Percentiles rank a stretch among this genome's conserved stretches.
phyloP scores from a whole-genome alignment of 2,797 vertebrate species.

The Lutjanus argentimaculatus region DNA sequence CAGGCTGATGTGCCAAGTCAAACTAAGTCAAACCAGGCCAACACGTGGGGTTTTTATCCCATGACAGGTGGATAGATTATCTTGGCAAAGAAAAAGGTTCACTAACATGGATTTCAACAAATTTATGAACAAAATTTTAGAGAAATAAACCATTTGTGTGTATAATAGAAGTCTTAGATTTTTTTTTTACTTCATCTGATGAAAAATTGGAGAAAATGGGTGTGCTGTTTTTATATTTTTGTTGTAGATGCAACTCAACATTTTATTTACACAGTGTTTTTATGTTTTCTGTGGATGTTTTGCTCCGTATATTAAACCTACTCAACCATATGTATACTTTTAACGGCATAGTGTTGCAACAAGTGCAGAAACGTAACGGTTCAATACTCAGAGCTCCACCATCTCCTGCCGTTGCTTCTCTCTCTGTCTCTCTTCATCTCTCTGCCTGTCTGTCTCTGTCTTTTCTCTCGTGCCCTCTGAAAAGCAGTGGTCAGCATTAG shows the following conservation, averaged over 20 bases:
- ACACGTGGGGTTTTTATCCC: too few species aligned
- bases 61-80: too few species aligned
- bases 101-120: too few species aligned
- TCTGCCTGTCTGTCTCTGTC: conserved; percentile 45
- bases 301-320: conserved; percentile 19
- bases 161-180: too few species aligned
- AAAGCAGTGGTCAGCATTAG: conserved; percentile 77
- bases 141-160: too few species aligned
- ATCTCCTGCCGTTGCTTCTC: conserved; percentile 40
- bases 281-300: neutral
- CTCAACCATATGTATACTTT: conserved; percentile 12
- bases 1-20: too few species aligned
- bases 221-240: too few species aligned
- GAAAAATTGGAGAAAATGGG: too few species aligned
- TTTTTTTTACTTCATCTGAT: too few species aligned
- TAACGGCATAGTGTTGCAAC: conserved; percentile 11
- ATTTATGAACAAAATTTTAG: too few species aligned
- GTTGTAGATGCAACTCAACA: neutral
- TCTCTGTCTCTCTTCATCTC: conserved; percentile 48
- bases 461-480: conserved; percentile 63
- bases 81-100: too few species aligned
- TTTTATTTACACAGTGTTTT: neutral
- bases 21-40: too few species aligned
- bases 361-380: conserved; percentile 35
- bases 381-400: conserved; percentile 25